Evolutionary conservation across 2,797 vertebrate genomes (phyloP).

Genomic region (Kryptolebias ocellatus): DNA sequence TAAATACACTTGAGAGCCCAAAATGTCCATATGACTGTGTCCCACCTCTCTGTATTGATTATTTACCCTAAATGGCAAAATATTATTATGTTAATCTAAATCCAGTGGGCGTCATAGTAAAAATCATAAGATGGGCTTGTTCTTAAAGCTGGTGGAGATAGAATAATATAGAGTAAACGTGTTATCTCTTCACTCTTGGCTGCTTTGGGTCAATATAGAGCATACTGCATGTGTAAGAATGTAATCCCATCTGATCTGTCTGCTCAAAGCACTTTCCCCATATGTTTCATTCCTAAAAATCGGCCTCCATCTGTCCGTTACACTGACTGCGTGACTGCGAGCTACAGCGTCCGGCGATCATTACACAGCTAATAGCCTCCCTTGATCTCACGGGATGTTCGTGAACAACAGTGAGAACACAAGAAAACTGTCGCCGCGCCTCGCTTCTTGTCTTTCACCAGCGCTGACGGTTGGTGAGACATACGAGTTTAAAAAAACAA

Average conservation of each 20-base stretch:
- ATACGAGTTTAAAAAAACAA: constrained; percentile 30
- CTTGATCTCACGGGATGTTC: constrained; percentile 59
- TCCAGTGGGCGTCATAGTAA: constrained; percentile 25
- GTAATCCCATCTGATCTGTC: constrained; percentile 63
- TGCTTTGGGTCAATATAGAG: constrained; percentile 42
- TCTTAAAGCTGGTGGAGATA: constrained; percentile 3
- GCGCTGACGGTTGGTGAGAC: constrained; percentile 46
- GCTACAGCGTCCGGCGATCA: constrained; percentile 63
- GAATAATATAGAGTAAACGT: constrained; percentile 4
- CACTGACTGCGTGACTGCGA: constrained; percentile 45
- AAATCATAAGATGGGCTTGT: constrained; percentile 9
- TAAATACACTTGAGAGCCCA: too few species aligned
- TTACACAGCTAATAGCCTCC: constrained; percentile 62
- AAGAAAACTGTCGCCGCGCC: constrained; percentile 44
- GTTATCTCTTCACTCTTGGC: constrained; percentile 8
- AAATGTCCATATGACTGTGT: too few species aligned
- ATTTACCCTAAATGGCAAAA: not conserved
- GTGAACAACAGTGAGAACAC: constrained; percentile 57
- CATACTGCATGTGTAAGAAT: constrained; percentile 24
- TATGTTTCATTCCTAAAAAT: constrained; percentile 67
- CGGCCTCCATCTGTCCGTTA: constrained; percentile 66
- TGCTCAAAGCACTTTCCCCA: constrained; percentile 51
- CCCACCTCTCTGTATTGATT: too few species aligned
- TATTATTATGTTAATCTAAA: constrained; percentile 1
- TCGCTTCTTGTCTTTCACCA: constrained; percentile 35